A percentile compares a stretch with the other conserved stretches of the same genome.
phyloP scores from a whole-genome alignment of 2,113 vertebrate genomes.

The Hippoglossus stenolepis region DNA sequence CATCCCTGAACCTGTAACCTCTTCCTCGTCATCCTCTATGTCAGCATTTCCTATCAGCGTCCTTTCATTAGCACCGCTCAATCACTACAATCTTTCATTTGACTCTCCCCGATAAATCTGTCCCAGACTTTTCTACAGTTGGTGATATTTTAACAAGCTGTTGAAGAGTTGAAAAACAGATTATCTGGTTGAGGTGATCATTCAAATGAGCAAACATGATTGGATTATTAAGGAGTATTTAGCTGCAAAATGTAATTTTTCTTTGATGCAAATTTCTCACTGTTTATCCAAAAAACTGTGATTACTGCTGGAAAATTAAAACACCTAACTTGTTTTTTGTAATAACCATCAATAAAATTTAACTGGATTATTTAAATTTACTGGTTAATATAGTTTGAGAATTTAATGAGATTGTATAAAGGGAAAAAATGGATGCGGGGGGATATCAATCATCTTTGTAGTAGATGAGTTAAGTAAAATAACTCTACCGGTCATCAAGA shows the following conservation, averaged over 20 bases:
- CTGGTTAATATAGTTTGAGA: background rate
- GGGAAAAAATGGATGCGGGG: background rate
- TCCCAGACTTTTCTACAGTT: background rate
- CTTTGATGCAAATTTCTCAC: slow-evolving; percentile 15
- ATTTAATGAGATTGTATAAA: slow-evolving; percentile 7
- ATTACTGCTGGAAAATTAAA: too few relatives aligned
- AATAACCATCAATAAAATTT: background rate
- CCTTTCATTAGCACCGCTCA: slow-evolving; percentile 30
- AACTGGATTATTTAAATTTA: background rate
- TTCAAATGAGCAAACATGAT: slow-evolving; percentile 26
- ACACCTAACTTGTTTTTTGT: too few relatives aligned
- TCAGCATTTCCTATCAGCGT: slow-evolving; percentile 26
- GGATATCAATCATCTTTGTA: slow-evolving; percentile 24
- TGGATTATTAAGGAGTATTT: slow-evolving; percentile 18
- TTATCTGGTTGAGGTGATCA: slow-evolving; percentile 5
- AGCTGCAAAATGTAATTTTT: slow-evolving; percentile 3
- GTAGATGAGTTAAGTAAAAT: slow-evolving; percentile 34
- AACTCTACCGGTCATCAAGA: slow-evolving; percentile 16
- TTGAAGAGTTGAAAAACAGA: slow-evolving; percentile 5
- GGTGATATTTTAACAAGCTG: slow-evolving; percentile 19
- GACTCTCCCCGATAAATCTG: background rate
- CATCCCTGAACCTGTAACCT: background rate
- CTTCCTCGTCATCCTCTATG: background rate
- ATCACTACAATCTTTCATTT: slow-evolving; percentile 12
- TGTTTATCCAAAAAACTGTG: too few relatives aligned